Evolutionary conservation across 1,140 invertebrate species (phyloP).

Genomic region (Cephus cinctus): DNA sequence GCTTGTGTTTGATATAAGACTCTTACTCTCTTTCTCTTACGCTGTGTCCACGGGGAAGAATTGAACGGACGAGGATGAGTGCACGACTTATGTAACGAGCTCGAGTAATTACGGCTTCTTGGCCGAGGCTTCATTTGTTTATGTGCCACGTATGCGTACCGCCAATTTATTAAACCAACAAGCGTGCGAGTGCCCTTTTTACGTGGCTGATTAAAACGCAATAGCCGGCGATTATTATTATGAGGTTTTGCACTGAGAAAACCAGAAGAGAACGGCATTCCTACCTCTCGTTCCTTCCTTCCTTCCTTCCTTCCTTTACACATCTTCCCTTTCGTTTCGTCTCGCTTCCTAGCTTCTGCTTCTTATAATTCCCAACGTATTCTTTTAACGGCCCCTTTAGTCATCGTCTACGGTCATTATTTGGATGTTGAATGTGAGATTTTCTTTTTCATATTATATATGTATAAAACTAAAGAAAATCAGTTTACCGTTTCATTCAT

Average conservation of each 20-base stretch:
- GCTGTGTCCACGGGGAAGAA: background rate
- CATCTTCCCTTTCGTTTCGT: too few species aligned
- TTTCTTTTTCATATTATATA: too few species aligned
- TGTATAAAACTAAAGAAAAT: too few species aligned
- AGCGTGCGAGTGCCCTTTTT: background rate
- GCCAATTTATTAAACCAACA: conserved; percentile 9
- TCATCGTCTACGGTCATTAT: too few species aligned
- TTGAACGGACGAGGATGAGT: conserved; percentile 2
- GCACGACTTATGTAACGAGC: conserved; percentile 9
- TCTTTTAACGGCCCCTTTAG: too few species aligned
- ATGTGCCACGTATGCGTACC: conserved; percentile 3
- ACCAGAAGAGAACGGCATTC: background rate
- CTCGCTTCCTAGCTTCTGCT: too few species aligned
- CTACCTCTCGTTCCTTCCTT: too few species aligned
- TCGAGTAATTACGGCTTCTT: conserved; percentile 6
- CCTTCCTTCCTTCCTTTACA: too few species aligned
- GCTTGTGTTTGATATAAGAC: too few species aligned
- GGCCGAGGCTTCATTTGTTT: conserved; percentile 7
- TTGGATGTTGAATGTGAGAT: too few species aligned
- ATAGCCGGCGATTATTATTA: background rate
- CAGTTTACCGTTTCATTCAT: too few species aligned
- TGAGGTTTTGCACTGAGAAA: too few species aligned
- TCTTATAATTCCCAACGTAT: background rate
- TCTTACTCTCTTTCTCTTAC: background rate
- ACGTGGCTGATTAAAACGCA: conserved; percentile 3